Evolutionary conservation across 2,113 vertebrate species (phyloP), one percentile per base, ranked within the genome.

Genomic region (Oncorhynchus masou): DNA sequence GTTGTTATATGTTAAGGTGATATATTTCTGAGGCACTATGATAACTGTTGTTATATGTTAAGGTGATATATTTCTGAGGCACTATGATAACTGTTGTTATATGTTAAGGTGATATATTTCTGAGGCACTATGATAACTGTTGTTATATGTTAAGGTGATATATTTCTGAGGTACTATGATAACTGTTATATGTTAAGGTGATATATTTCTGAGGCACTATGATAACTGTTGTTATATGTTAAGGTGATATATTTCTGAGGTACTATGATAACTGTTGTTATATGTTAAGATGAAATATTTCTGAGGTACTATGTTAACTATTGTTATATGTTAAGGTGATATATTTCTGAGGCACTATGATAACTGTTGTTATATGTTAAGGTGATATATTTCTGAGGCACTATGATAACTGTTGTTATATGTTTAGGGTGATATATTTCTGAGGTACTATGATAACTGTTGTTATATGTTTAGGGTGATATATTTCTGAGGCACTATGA

Each of bases 401-500:
- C 27, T 27, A 27, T 27, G 3, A 27, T 27, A 27, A 27, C 27
- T 27, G 27, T 27, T 27, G 27, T 27, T 27, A 3, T 45, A 3
- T 45, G 8, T 8, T 8, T 45, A 11, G 5, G 15, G 0, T 39
- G 34, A 45, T 0, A 45, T 45, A 45, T 45, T 45, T 3, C 39
- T 45, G 39, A 31, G 39, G 39, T 0, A 11, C 39, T 45, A 45
- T 11, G 39, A 45, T 3, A 45, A 95, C 8, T 45, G 9, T 11
- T 45, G 9, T 45, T 45, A 45, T 11, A 45, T 45, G 39, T 45
- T 45, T 45, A 45, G 2, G 67, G 74, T 74, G 79, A 99, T 79
- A 99, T 99, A 90, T 99, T 99, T 90, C 90, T 99, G 89, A 93
- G 96, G 74, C 97, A 99, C 90, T 99, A 99, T 0, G 97, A 99